phyloP scores from a whole-genome alignment of 2,888 invertebrate species.

The Amiota mariae region DNA sequence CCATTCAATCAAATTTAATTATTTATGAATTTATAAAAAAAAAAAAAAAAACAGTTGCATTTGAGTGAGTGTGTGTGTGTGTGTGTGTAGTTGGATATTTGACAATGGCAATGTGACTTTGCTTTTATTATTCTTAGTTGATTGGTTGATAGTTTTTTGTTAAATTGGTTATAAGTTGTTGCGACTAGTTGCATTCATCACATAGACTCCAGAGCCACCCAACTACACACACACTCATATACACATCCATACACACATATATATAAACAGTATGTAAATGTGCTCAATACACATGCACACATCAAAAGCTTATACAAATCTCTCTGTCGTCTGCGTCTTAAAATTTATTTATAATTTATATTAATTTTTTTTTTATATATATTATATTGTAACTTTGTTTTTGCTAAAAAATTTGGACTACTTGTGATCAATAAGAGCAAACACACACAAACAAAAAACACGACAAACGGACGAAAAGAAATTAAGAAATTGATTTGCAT shows the following conservation, averaged over 20 bases:
- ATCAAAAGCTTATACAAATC: neutral
- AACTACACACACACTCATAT: neutral
- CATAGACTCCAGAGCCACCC: neutral
- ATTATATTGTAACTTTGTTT: too few relatives aligned
- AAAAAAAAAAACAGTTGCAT: constrained; percentile 28
- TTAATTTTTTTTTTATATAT: neutral
- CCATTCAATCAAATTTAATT: neutral
- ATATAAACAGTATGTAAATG: neutral
- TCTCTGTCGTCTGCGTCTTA: neutral
- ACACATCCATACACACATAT: neutral
- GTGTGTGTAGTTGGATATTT: neutral
- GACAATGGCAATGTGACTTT: neutral
- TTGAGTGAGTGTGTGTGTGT: neutral
- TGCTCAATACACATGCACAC: neutral
- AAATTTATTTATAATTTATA: neutral
- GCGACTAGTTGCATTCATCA: constrained; percentile 34
- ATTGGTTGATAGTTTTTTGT: constrained; percentile 6
- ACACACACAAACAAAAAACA: too few relatives aligned
- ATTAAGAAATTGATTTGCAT: too few relatives aligned
- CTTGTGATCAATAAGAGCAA: too few relatives aligned
- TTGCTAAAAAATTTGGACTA: too few relatives aligned
- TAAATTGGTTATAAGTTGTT: constrained; percentile 4
- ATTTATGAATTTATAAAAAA: neutral
- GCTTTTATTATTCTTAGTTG: constrained; percentile 22
- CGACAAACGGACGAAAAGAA: too few relatives aligned